These are phyloP conservation scores for Diorhabda sublineata DNA, from an alignment of 1,140 invertebrate species.

Conservation along the genomic window DNA sequence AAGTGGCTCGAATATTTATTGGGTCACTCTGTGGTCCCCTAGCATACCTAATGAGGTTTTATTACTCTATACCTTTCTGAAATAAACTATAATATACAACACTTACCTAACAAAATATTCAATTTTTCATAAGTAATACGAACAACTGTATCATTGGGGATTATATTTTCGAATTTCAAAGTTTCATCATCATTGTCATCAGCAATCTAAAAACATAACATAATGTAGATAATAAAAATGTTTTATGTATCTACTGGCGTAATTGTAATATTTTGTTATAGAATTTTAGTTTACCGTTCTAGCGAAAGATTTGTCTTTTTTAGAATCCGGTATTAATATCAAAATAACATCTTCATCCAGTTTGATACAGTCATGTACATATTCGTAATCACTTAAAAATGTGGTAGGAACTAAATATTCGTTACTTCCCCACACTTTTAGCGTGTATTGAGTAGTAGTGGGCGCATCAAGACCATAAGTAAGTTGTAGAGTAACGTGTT, in stretches of 20 bases:
- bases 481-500: conserved; percentile 84
- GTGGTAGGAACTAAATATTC: conserved; percentile 73
- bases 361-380: conserved; percentile 91
- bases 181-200: conserved; percentile 72
- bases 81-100: neutral
- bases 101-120: conserved; percentile 70
- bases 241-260: neutral
- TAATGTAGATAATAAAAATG: neutral
- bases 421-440: conserved; percentile 75
- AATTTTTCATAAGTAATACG: conserved; percentile 74
- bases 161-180: conserved; percentile 67
- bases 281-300: conserved; percentile 56
- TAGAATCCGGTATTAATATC: conserved; percentile 63
- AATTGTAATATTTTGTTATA: too few relatives aligned
- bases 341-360: conserved; percentile 86
- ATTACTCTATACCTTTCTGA: too few relatives aligned
- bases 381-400: conserved; percentile 81
- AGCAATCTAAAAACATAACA: conserved; percentile 49
- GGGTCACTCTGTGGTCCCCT: too few relatives aligned
- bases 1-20: too few relatives aligned
- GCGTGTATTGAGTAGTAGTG: conserved; percentile 42
- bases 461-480: conserved; percentile 70
- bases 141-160: conserved; percentile 67
- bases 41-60: too few relatives aligned
- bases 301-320: conserved; percentile 61